Base-by-base conservation (phyloP, 2,113 vertebrate species). In the Eidolon helvum region DNA sequence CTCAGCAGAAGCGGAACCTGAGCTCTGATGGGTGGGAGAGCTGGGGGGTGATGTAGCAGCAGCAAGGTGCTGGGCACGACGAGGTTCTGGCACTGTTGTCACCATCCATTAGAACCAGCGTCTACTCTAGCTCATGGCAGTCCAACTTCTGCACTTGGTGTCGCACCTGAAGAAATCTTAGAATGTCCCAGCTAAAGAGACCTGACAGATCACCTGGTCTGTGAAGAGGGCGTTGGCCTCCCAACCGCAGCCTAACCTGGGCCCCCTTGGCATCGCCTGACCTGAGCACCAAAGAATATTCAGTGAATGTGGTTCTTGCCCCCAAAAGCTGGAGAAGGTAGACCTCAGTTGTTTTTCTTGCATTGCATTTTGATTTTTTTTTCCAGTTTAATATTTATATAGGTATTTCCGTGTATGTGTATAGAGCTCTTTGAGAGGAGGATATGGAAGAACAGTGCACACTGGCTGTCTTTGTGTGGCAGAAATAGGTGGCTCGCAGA, bases 321-420 rank as follows among this genome's bases (percentile, higher is more conserved):
- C 50, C 38, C 4, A 57, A 83, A 28, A 26, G 10, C 45, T 86
- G 4, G 55, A 71, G 66, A 50, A 43, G 30, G 6, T 53, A 89
- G 68, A 82, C n/a, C 7, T n/a, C 21, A 6, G 35, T 48, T 7
- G 3, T 43, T 74, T 87, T 78, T 50, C 69, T 55, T 35, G 7
- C 9, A 1, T 65, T 84, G 35, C n/a, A 38, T 88, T 90, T 78
- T 72, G 53, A 26, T 88, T 74, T 33, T 59, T 92, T 59, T 40
- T n/a, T 43, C 55, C 65, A 28, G 21, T 78, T 91, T 91, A 68
- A 18, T 77, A 35, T 88, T 93, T 74, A 43, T 18, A 11, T 68
- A 33, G 14, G 11, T n/a, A 5, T 72, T 92, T 75, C 28, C 40
- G 61, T 86, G 21, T n/a, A 1, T 86, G 7, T 33, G 7, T 6